phyloP scores from a whole-genome alignment of 1,140 invertebrate species.

The Drosophila nebulosa region DNA sequence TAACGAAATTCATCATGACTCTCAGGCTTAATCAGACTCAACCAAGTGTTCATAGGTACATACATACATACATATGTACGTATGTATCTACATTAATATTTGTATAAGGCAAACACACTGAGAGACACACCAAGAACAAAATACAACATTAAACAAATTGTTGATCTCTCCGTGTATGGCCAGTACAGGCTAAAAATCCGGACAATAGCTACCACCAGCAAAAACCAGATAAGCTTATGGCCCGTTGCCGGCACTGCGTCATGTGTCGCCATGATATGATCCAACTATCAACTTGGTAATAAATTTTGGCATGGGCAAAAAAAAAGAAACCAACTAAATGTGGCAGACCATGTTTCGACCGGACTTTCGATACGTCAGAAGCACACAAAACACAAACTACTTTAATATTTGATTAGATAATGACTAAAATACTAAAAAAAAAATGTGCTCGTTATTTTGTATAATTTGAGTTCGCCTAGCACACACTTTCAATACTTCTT shows the following conservation, averaged over 20 bases:
- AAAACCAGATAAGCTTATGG: slow-evolving; percentile 49
- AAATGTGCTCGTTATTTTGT: background rate
- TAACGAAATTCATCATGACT: slow-evolving; percentile 38
- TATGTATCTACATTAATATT: slow-evolving; percentile 17
- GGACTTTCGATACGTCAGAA: slow-evolving; percentile 43
- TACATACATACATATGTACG: background rate
- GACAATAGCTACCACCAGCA: background rate
- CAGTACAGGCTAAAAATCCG: slow-evolving; percentile 21
- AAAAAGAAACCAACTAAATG: slow-evolving; percentile 1
- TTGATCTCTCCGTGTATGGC: slow-evolving; percentile 33
- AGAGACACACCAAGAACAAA: background rate
- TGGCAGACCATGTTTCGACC: background rate
- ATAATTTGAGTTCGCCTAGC: background rate
- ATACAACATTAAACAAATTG: slow-evolving; percentile 17
- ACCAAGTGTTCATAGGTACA: slow-evolving; percentile 43
- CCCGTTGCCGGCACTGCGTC: slow-evolving; percentile 42
- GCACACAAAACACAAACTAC: background rate
- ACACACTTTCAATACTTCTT: background rate
- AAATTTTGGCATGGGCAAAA: background rate
- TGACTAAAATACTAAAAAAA: background rate
- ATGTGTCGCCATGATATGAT: slow-evolving; percentile 63
- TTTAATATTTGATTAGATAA: slow-evolving; percentile 61
- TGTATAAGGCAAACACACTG: slow-evolving; percentile 31
- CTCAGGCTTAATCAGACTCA: slow-evolving; percentile 46
- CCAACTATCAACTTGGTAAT: slow-evolving; percentile 26